A percentile compares a stretch with the other conserved stretches of the same genome.
phyloP scores from a whole-genome alignment of 2,113 vertebrate species.

The Thinocorus orbignyianus region DNA sequence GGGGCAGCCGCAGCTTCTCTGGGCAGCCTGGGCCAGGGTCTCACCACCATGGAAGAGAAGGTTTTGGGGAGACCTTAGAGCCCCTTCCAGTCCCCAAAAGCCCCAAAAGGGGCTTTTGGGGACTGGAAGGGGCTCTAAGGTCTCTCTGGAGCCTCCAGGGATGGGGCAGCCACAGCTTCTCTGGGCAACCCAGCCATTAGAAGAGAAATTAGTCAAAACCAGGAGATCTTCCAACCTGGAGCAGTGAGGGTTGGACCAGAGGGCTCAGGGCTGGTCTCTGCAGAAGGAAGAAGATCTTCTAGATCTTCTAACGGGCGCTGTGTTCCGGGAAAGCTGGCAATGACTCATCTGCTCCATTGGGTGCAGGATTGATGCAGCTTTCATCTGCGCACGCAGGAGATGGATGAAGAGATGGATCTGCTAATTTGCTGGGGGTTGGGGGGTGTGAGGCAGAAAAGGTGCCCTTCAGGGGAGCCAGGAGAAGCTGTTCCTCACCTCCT shows the following conservation, averaged over 20 bases:
- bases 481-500: background rate
- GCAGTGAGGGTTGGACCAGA: background rate
- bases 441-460: background rate
- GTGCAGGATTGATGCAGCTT: slow-evolving; percentile 16
- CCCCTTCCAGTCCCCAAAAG: too few species aligned
- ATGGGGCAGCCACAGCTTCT: too few species aligned
- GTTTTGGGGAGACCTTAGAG: too few species aligned
- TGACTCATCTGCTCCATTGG: background rate
- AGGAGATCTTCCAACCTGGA: background rate
- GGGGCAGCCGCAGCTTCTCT: too few species aligned
- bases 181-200: background rate
- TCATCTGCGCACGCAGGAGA: background rate
- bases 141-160: too few species aligned
- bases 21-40: background rate
- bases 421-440: background rate
- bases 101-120: too few species aligned
- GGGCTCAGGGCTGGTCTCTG: background rate
- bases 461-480: background rate
- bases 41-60: too few species aligned
- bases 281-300: background rate
- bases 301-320: background rate
- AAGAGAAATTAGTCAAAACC: background rate
- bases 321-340: background rate
- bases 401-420: background rate
- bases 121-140: too few species aligned